Evolutionary conservation across 2,888 invertebrate genomes (phyloP).

Genomic region (Sericinus montela): DNA sequence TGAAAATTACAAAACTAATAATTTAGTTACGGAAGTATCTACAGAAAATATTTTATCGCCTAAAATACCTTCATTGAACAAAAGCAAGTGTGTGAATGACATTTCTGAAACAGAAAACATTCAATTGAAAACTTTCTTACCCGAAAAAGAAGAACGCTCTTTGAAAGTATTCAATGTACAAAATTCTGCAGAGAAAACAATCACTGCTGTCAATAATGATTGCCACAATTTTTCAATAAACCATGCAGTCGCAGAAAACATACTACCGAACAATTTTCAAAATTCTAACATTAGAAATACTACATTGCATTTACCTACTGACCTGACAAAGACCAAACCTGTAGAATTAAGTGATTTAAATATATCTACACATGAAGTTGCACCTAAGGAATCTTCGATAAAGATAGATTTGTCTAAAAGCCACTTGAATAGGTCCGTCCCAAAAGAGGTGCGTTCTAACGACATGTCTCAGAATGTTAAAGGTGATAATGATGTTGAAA

Average conservation of each 20-base stretch:
- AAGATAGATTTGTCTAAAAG: neutral
- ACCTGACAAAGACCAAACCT: conserved; percentile 11
- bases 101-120: conserved; percentile 35
- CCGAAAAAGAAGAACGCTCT: neutral
- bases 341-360: conserved; percentile 21
- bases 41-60: conserved; percentile 22
- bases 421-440: conserved; percentile 27
- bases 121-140: conserved; percentile 23
- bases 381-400: neutral
- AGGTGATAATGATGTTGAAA: conserved; percentile 16
- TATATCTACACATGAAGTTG: conserved; percentile 13
- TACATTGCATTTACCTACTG: neutral
- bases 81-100: conserved; percentile 22
- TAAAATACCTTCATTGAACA: neutral
- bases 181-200: conserved; percentile 19
- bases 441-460: conserved; percentile 24
- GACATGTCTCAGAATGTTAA: conserved; percentile 14
- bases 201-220: conserved; percentile 12
- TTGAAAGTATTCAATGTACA: neutral
- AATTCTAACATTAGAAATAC: neutral
- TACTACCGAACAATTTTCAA: neutral
- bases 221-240: neutral
- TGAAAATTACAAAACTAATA: neutral
- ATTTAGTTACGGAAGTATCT: conserved; percentile 32
- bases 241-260: neutral